Percentiles rank a stretch among this genome's conserved stretches.
Conservation (phyloP, 2,888 invertebrate genomes). For the Caenorhabditis uteleia region DNA sequence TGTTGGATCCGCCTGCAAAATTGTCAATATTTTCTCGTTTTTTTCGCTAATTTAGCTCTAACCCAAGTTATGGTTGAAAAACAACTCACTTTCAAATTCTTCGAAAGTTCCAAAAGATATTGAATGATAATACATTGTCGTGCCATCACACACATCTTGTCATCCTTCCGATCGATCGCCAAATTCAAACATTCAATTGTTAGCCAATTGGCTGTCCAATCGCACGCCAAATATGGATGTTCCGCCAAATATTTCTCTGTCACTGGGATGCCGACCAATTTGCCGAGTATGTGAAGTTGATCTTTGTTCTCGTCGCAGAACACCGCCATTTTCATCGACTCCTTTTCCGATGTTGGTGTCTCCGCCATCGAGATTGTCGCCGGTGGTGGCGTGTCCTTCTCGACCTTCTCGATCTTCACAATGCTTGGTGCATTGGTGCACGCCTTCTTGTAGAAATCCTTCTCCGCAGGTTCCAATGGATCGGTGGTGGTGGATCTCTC, state of each 20-base stretch:
- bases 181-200: constrained; percentile 98
- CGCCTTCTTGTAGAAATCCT: constrained; percentile 41
- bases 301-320: constrained; percentile 91
- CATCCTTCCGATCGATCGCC: constrained; percentile 94
- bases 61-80: not conserved
- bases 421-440: constrained; percentile 37
- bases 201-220: constrained; percentile 95
- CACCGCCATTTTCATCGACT: constrained; percentile 71
- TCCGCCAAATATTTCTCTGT: constrained; percentile 58
- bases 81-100: constrained; percentile 74
- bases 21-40: too few species aligned
- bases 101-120: constrained; percentile 93
- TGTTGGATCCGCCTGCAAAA: constrained; percentile 56
- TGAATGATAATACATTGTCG: constrained; percentile 95
- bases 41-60: constrained; percentile 1
- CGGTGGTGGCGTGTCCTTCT: not conserved
- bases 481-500: constrained; percentile 36
- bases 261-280: constrained; percentile 76
- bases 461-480: constrained; percentile 39
- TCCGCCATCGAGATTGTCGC: not conserved
- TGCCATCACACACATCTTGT: constrained; percentile 92
- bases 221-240: constrained; percentile 86
- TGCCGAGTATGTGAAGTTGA: constrained; percentile 87
- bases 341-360: constrained; percentile 36
- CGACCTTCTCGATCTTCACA: constrained; percentile 26